Conservation (phyloP, 2,113 vertebrate species). For the Ailurus styani region DNA sequence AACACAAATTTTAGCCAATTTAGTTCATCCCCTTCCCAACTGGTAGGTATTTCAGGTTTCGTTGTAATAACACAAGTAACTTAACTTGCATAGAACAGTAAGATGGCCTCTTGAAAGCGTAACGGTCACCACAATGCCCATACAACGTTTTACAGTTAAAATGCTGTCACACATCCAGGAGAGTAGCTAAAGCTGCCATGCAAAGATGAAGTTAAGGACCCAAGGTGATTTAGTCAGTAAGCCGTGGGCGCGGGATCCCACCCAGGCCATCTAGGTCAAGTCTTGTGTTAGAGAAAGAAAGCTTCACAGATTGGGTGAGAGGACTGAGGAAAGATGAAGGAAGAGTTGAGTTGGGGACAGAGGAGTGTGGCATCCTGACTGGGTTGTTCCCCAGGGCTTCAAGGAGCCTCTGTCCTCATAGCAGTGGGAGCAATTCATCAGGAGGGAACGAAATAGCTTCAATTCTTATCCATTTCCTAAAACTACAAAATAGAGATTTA, state of each 20-base stretch:
- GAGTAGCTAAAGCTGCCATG: neutral
- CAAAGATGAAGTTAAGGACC: neutral
- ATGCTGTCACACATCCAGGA: neutral
- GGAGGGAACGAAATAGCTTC: neutral
- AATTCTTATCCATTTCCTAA: neutral
- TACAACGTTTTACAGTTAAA: neutral
- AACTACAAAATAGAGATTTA: constrained; percentile 23
- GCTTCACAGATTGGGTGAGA: neutral
- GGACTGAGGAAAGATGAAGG: neutral
- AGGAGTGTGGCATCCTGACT: neutral
- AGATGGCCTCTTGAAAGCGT: neutral
- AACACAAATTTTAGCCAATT: neutral
- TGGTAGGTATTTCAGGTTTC: neutral
- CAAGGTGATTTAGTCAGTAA: neutral
- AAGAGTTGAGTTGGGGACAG: neutral
- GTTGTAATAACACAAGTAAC: neutral
- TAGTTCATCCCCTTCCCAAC: neutral
- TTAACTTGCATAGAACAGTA: neutral
- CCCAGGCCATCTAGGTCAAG: neutral
- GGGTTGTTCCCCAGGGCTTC: neutral
- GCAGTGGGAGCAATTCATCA: neutral
- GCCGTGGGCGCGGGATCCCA: neutral
- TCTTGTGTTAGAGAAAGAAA: neutral
- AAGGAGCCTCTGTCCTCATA: neutral
- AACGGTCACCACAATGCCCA: neutral